Base-by-base conservation (phyloP, 2,113 vertebrate species). In the Strix uralensis region DNA sequence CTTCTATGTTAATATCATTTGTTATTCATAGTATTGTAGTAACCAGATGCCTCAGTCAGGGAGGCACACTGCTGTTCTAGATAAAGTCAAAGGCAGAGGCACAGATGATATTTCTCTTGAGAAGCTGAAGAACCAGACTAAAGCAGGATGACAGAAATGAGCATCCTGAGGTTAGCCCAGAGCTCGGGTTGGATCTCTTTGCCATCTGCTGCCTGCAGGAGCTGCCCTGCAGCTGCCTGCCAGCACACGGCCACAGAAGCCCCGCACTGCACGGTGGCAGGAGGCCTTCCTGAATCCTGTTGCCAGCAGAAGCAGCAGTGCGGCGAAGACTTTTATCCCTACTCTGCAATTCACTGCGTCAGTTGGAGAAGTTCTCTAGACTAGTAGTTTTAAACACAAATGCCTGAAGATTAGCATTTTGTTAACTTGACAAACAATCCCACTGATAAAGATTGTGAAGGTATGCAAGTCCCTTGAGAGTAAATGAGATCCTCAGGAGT, bases 181-280 rank as follows among this genome's bases (percentile, higher is more conserved):
- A 72, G 72, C 58, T 63, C 4, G 4, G 25, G 47, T 8, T 75
- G n/a, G 51, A 62, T 85, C 22, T 75, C 57, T 54, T 26, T 79
- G 55, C 88, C 81, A 84, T 70, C 81, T 93, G 94, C 36, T 84
- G 67, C 63, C 81, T 63, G 66, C 51, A 71, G 79, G 36, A 94
- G 80, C n/a, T 79, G 58, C 47, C 67, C 61, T 44, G 52, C 61
- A 54, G 70, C 47, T 67, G 51, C 57, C 55, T 44, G n/a, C n/a
- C 58, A 83, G 38, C 67, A n/a, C 29, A 18, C 1, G 1, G 15
- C 25, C 2, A 4, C 40, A 10, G 72, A 74, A 73, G 25, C 36
- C 40, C 27, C n/a, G 10, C 14, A 1, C 42, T 10, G n/a, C 79
- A 15, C 14, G 3, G 1, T 2, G 46, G 49, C 49, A 77, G 49